Evolutionary conservation across 2,113 vertebrate species (phyloP).

Genomic region (Pycnonotus jocosus): DNA sequence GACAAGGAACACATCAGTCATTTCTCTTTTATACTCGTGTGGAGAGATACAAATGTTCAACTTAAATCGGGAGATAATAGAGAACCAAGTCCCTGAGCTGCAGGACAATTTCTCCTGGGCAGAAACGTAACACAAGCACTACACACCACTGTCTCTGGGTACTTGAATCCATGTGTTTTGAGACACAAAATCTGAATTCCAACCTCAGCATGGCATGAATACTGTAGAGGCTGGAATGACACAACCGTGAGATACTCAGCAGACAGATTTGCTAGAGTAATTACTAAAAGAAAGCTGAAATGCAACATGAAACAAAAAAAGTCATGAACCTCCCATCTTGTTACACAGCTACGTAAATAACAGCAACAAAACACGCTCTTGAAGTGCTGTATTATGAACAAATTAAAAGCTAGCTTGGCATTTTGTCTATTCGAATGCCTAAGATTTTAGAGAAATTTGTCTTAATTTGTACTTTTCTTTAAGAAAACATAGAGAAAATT

Average conservation of each 20-base stretch:
- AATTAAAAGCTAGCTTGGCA: not conserved
- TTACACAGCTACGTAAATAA: not conserved
- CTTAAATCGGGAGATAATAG: not conserved
- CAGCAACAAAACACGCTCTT: not conserved
- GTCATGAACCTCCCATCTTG: not conserved
- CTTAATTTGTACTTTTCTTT: not conserved
- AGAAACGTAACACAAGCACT: not conserved
- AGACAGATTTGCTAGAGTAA: not conserved
- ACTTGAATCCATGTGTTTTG: not conserved
- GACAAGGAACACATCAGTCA: not conserved
- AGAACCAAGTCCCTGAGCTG: not conserved
- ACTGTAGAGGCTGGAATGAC: not conserved
- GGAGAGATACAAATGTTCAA: not conserved
- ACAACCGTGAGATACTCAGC: not conserved
- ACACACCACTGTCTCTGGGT: not conserved
- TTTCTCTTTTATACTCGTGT: not conserved
- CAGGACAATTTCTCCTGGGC: not conserved
- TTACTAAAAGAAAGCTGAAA: not conserved
- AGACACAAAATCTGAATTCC: not conserved
- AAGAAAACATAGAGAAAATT: not conserved
- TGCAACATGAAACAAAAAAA: not conserved
- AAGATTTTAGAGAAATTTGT: not conserved
- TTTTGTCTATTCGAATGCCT: not conserved
- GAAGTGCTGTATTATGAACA: not conserved
- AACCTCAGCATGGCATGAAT: not conserved